phyloP scores from a whole-genome alignment of 2,797 vertebrate genomes.

The Cetoscarus ocellatus region DNA sequence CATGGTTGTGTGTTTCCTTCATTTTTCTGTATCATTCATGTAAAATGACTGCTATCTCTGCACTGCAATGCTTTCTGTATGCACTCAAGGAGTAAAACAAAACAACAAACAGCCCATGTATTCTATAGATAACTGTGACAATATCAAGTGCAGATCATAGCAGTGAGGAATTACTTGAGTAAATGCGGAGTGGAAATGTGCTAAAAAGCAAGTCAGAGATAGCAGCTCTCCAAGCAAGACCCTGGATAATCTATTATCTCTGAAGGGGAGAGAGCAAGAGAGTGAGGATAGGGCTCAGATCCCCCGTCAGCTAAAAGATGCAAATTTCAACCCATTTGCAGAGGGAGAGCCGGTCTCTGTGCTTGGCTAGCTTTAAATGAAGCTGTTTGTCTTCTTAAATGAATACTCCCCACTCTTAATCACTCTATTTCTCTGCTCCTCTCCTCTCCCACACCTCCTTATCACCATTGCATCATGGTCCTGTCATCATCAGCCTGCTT shows the following conservation, averaged over 20 bases:
- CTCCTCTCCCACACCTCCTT: slow-evolving; percentile 46
- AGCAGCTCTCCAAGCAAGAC: slow-evolving; percentile 55
- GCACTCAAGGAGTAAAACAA: slow-evolving; percentile 43
- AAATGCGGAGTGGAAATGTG: slow-evolving; percentile 38
- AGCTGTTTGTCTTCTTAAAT: slow-evolving; percentile 77
- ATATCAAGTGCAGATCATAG: slow-evolving; percentile 53
- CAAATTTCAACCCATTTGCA: slow-evolving; percentile 63
- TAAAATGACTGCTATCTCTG: slow-evolving; percentile 43
- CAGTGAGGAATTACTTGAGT: slow-evolving; percentile 44
- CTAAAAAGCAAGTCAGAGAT: slow-evolving; percentile 66
- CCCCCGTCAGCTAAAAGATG: slow-evolving; percentile 50
- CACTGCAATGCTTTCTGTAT: slow-evolving; percentile 1
- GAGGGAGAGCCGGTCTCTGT: slow-evolving; percentile 51
- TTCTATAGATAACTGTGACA: slow-evolving; percentile 52
- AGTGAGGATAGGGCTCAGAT: slow-evolving; percentile 26
- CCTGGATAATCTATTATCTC: slow-evolving; percentile 66
- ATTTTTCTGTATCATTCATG: slow-evolving; percentile 35
- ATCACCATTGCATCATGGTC: slow-evolving; percentile 55
- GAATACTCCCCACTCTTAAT: slow-evolving; percentile 64
- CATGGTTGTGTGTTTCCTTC: slow-evolving; percentile 42
- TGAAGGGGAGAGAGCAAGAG: slow-evolving; percentile 35
- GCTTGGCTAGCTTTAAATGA: slow-evolving; percentile 74
- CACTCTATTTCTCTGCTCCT: slow-evolving; percentile 54
- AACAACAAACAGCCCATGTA: slow-evolving; percentile 34
- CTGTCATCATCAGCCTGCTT: slow-evolving; percentile 60